These are phyloP conservation scores for Champsocephalus gunnari DNA, from an alignment of 2,797 vertebrate genomes.

Conservation along the genomic window DNA sequence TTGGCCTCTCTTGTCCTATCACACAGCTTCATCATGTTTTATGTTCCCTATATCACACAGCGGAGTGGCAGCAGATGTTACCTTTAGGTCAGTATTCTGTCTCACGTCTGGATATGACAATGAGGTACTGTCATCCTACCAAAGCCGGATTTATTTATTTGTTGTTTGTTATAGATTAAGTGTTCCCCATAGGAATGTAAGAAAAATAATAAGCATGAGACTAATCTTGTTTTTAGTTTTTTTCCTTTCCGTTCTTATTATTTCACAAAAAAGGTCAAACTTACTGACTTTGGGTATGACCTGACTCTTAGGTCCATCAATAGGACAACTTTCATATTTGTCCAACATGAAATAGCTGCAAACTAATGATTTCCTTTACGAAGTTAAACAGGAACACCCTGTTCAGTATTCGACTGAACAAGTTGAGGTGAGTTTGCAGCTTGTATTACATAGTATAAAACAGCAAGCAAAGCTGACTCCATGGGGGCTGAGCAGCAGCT, in stretches of 20 bases:
- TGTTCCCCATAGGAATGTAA: not conserved
- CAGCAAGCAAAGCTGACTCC: conserved; percentile 57
- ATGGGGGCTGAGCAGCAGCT: conserved; percentile 52
- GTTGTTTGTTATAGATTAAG: not conserved
- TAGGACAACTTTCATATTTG: not conserved
- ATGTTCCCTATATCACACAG: conserved; percentile 60
- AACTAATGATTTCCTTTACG: not conserved
- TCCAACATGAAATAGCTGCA: not conserved
- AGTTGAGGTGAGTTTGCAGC: conserved; percentile 10
- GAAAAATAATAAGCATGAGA: not conserved
- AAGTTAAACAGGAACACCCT: not conserved
- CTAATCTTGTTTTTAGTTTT: not conserved
- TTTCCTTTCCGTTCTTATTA: not conserved
- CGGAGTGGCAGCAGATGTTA: conserved; percentile 32
- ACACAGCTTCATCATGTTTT: conserved; percentile 75
- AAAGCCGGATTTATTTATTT: too few species aligned
- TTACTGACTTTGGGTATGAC: not conserved
- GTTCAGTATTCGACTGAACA: not conserved
- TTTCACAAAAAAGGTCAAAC: not conserved
- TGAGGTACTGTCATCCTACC: not conserved
- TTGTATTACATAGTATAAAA: conserved; percentile 47
- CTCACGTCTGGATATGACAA: not conserved
- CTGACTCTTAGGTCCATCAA: not conserved
- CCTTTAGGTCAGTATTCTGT: not conserved
- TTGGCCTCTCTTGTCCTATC: conserved; percentile 73